Conservation (phyloP, 2,888 invertebrate genomes). For the Liodrosophila aerea region DNA sequence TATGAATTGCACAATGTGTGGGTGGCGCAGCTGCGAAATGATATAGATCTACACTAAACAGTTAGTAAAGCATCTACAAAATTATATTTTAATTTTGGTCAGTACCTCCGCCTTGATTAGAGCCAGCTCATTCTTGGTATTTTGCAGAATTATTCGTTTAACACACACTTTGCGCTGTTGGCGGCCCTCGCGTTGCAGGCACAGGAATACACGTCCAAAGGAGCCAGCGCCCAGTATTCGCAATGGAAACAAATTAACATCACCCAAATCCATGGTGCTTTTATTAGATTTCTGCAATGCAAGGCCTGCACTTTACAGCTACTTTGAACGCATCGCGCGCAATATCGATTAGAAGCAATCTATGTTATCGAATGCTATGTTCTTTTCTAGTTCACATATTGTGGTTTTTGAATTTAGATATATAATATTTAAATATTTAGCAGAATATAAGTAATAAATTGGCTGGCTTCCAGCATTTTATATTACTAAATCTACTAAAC, state of each 20-base stretch:
- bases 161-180: conserved; percentile 70
- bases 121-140: conserved; percentile 66
- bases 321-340: too few relatives aligned
- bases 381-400: neutral
- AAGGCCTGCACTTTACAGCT: neutral
- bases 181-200: conserved; percentile 46
- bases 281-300: neutral
- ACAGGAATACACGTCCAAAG: conserved; percentile 78
- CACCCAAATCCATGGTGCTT: conserved; percentile 74
- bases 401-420: too few relatives aligned
- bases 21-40: conserved; percentile 80
- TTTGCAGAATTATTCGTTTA: conserved; percentile 76
- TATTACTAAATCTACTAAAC: too few relatives aligned
- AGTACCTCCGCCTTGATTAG: conserved; percentile 77
- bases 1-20: conserved; percentile 79
- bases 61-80: too few relatives aligned
- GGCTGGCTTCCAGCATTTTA: too few relatives aligned
- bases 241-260: conserved; percentile 58
- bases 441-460: too few relatives aligned
- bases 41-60: conserved; percentile 79
- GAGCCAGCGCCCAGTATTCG: conserved; percentile 76
- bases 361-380: neutral
- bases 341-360: too few relatives aligned
- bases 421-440: too few relatives aligned
- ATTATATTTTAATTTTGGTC: too few relatives aligned